phyloP scores from a whole-genome alignment of 2,888 invertebrate species.

The Geophilus truncorum region DNA sequence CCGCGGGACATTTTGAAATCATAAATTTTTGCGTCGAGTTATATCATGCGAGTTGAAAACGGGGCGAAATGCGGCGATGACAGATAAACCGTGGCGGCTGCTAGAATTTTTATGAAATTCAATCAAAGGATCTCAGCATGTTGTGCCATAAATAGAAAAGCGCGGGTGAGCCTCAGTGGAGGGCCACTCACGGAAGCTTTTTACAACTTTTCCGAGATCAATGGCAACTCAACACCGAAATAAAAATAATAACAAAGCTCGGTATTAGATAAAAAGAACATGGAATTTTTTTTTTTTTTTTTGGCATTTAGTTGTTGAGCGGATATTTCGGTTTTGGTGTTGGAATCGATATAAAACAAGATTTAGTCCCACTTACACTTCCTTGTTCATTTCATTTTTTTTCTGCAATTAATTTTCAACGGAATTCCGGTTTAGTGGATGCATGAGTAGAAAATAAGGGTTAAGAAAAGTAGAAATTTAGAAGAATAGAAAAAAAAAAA shows the following conservation, averaged over 20 bases:
- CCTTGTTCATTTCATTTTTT: background rate
- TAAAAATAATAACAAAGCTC: background rate
- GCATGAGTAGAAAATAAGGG: background rate
- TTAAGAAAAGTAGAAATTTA: background rate
- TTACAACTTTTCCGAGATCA: background rate
- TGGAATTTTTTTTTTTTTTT: no score
- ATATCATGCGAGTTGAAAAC: background rate
- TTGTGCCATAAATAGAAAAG: background rate
- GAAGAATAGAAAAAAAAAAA: background rate
- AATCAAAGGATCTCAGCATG: background rate
- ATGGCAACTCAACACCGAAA: background rate
- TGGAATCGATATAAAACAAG: background rate
- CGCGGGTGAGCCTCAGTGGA: background rate
- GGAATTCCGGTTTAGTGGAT: background rate
- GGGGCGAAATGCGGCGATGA: background rate
- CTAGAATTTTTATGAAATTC: background rate
- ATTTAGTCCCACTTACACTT: background rate
- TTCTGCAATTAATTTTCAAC: background rate
- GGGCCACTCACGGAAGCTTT: slow-evolving; percentile 10
- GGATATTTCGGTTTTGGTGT: background rate
- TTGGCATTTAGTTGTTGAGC: no score
- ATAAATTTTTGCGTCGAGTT: no score
- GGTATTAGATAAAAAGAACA: no score
- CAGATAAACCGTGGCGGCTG: background rate
- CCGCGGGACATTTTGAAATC: background rate